These are phyloP conservation scores for Plebejus argus DNA, from an alignment of 2,888 invertebrate species.

Conservation along the genomic window DNA sequence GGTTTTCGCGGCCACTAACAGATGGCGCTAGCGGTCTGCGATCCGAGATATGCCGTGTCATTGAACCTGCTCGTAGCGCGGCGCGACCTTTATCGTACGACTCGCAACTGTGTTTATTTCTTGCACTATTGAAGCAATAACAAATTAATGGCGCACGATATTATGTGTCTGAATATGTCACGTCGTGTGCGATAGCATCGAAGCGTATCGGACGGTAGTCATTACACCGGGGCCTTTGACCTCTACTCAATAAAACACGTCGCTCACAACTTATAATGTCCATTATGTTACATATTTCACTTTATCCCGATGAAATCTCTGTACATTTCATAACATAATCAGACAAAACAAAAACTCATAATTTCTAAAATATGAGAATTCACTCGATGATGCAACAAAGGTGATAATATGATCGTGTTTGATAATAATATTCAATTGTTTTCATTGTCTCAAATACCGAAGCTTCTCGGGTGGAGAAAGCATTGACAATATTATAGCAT, in stretches of 20 bases:
- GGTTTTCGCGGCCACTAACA: conserved; percentile 53
- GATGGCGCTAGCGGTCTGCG: conserved; percentile 66
- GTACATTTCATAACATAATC: background rate
- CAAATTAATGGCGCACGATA: background rate
- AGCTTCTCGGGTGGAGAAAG: background rate
- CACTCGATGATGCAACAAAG: background rate
- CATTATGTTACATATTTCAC: background rate
- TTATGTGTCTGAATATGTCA: background rate
- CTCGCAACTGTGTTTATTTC: conserved; percentile 50
- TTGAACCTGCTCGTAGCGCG: conserved; percentile 62
- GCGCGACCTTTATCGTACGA: conserved; percentile 54
- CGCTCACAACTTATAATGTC: background rate
- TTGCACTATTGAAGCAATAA: conserved; percentile 40
- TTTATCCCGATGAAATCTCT: background rate
- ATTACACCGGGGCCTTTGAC: conserved; percentile 26
- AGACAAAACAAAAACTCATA: background rate
- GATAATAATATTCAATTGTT: background rate
- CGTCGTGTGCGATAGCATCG: conserved; percentile 2
- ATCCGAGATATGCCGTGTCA: conserved; percentile 56
- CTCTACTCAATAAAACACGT: conserved; percentile 28
- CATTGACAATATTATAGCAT: background rate
- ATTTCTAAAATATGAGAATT: background rate
- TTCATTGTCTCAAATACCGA: background rate
- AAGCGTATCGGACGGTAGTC: conserved; percentile 2
- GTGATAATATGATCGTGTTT: background rate